Evolutionary conservation across 2,797 vertebrate species (phyloP), one percentile per base, ranked within the genome.

Genomic region (Acanthiza pusilla): DNA sequence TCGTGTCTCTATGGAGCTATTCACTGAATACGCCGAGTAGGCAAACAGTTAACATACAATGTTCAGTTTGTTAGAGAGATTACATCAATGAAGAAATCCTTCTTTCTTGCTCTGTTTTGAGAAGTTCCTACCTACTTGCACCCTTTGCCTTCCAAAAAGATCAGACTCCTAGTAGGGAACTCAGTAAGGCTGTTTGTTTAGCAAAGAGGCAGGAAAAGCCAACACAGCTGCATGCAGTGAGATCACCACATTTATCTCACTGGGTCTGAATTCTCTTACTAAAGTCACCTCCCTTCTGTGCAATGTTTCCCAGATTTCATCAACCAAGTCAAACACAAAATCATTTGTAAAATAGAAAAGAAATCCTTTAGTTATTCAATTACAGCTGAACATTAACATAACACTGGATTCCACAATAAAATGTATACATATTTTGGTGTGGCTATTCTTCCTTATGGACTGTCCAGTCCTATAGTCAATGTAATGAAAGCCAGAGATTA

Each of bases 171-270:
- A 8, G 23, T 2, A 85, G 36, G 50, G 77, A 82, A 32, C 13
- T 72, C 51, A 62, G 16, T 9, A 48, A 47, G 30, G 53, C 55
- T 84, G 53, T 81, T 63, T 85, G 40, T 63, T 92, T 57, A 91
- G 89, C 58, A 77, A 50, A 88, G 63, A 48, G 71, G 70, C 43
- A 91, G 91, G 80, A 94, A 94, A 96, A 93, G 89, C 89, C 96
- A 96, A 73, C 73, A 90, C 95, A 97, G 94, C 96, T 97, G 96
- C 0, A 0, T 43, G 42, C n/a, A 93, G 71, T 97, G 96, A 97
- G 94, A 92, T 96, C 95, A 96, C 85, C 87, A 83, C 43, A 6
- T 95, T 97, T 91, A 95, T 91, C 93, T 97, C 96, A 97, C 65
- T 76, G 71, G 32, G 77, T 50, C 81, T 93, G 65, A 89, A 93